A percentile compares a stretch with the other conserved stretches of the same genome.
These are phyloP conservation scores for Garra rufa DNA, from an alignment of 2,113 vertebrate species.

Conservation along the genomic window DNA sequence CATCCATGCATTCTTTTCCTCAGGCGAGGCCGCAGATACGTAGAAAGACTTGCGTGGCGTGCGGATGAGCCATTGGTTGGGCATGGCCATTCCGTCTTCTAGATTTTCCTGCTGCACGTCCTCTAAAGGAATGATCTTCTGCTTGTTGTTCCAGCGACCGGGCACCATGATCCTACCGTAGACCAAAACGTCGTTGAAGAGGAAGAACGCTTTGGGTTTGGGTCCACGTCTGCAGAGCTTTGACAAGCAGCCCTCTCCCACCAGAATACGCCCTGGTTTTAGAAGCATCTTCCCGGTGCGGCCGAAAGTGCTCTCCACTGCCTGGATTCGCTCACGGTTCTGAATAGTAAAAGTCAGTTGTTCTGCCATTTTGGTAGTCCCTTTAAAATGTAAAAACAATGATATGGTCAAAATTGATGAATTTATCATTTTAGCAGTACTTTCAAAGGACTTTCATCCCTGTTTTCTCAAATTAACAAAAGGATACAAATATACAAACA, in stretches of 20 bases:
- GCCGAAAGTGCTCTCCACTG: slow-evolving; percentile 84
- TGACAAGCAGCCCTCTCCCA: slow-evolving; percentile 88
- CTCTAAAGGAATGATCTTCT: slow-evolving; percentile 87
- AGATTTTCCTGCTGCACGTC: slow-evolving; percentile 83
- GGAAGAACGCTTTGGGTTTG: slow-evolving; percentile 87
- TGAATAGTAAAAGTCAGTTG: slow-evolving; percentile 71
- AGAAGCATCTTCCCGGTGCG: slow-evolving; percentile 74
- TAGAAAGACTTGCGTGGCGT: slow-evolving; percentile 91
- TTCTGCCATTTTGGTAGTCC: slow-evolving; percentile 71
- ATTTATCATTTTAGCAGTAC: not conserved
- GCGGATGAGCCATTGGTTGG: slow-evolving; percentile 91
- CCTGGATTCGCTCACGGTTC: slow-evolving; percentile 82
- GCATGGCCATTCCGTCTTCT: slow-evolving; percentile 79
- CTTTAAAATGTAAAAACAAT: not conserved
- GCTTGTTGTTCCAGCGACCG: slow-evolving; percentile 82
- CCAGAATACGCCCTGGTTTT: slow-evolving; percentile 80
- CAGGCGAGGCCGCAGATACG: slow-evolving; percentile 80
- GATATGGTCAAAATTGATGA: not conserved
- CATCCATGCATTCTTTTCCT: slow-evolving; percentile 89
- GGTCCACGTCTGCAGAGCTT: slow-evolving; percentile 86
- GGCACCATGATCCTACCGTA: slow-evolving; percentile 85
- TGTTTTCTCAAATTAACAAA: not conserved
- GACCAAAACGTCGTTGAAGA: slow-evolving; percentile 90
- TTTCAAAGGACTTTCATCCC: not conserved
- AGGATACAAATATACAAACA: not conserved